Conservation (phyloP, 1,140 invertebrate species). For the Drosophila ohnishii region DNA sequence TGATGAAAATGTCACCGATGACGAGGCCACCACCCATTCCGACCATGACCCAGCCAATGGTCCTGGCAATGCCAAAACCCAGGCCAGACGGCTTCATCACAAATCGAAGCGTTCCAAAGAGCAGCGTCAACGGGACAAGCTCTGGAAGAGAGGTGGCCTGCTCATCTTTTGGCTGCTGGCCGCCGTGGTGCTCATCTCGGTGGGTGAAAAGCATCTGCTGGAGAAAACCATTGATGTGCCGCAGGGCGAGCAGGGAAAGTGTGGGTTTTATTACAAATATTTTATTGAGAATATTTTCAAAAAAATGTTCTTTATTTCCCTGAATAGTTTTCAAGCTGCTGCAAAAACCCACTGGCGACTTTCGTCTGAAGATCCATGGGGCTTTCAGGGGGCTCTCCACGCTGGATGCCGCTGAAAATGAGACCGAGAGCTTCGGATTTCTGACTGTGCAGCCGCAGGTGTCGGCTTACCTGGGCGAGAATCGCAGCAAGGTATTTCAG, state of each 20-base stretch:
- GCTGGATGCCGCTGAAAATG: conserved; percentile 35
- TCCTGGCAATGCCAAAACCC: conserved; percentile 64
- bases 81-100: conserved; percentile 57
- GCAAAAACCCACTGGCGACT: conserved; percentile 73
- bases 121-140: conserved; percentile 56
- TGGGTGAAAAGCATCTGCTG: conserved; percentile 76
- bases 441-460: conserved; percentile 73
- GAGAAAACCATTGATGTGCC: conserved; percentile 76
- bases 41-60: conserved; percentile 67
- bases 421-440: conserved; percentile 48
- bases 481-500: conserved; percentile 50
- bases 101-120: conserved; percentile 71
- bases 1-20: conserved; percentile 67
- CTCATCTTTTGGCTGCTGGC: conserved; percentile 70
- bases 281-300: not conserved
- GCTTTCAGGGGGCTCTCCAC: conserved; percentile 54
- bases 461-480: conserved; percentile 32
- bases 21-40: conserved; percentile 74
- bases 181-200: conserved; percentile 65
- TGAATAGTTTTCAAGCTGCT: conserved; percentile 61
- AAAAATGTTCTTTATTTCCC: no score
- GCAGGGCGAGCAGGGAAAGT: conserved; percentile 58
- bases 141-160: conserved; percentile 59
- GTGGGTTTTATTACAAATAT: conserved; percentile 27
- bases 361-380: conserved; percentile 64